Conservation (phyloP, 2,113 vertebrate genomes). For the Ardeotis arabs region DNA sequence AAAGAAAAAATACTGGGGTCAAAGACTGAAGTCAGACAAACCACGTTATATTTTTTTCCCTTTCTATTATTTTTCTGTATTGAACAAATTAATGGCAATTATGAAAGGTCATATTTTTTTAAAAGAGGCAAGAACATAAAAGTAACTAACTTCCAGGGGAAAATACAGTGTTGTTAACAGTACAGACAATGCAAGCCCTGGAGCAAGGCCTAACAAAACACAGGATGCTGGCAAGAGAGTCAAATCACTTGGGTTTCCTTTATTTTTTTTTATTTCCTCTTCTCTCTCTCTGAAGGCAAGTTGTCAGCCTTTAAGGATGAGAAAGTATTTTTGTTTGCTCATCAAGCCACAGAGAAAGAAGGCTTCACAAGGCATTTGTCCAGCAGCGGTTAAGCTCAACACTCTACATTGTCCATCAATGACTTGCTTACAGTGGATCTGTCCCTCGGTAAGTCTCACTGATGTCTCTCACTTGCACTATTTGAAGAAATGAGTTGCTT, state of each 20-base stretch:
- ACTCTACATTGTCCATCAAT: background rate
- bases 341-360: background rate
- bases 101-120: background rate
- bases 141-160: background rate
- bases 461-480: background rate
- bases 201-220: conserved; percentile 16
- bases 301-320: background rate
- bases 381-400: background rate
- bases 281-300: background rate
- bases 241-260: background rate
- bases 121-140: background rate
- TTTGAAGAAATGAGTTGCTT: background rate
- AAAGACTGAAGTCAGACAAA: background rate
- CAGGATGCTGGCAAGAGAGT: background rate
- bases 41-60: background rate
- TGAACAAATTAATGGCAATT: background rate
- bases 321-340: background rate
- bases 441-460: background rate
- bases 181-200: background rate
- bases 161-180: background rate
- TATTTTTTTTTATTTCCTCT: background rate
- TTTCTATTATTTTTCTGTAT: background rate
- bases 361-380: background rate
- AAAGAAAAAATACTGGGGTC: background rate
- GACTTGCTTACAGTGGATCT: background rate